A percentile compares a stretch with the other conserved stretches of the same genome.
Evolutionary conservation across 2,888 invertebrate species (phyloP).

Genomic region (Mallateleia sp.): DNA sequence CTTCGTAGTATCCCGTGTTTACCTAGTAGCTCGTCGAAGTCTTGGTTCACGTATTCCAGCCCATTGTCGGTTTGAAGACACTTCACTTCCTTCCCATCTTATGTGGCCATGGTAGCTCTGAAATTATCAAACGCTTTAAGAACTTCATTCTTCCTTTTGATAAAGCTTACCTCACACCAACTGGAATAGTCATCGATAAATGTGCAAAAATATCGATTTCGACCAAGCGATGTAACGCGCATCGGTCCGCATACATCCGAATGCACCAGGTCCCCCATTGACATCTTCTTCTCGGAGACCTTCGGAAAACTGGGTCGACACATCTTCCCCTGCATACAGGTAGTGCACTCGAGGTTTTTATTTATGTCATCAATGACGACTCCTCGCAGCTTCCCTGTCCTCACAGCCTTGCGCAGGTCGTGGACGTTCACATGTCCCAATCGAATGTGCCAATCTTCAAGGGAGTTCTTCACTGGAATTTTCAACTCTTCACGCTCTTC

Average conservation of each 20-base stretch:
- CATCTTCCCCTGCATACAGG: constrained; percentile 20
- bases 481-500: neutral
- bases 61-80: constrained; percentile 18
- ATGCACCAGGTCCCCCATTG: constrained; percentile 70
- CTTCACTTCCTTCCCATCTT: constrained; percentile 46
- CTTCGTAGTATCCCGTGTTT: constrained; percentile 12
- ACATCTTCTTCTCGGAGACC: constrained; percentile 1
- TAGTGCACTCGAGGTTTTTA: neutral
- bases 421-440: neutral
- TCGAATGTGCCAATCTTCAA: neutral
- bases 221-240: constrained; percentile 28
- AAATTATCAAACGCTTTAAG: constrained; percentile 66
- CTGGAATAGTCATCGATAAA: constrained; percentile 74
- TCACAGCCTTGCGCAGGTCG: neutral
- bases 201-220: constrained; percentile 44
- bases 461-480: neutral
- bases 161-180: constrained; percentile 76
- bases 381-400: neutral
- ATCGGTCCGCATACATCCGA: constrained; percentile 22
- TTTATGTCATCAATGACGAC: constrained; percentile 20
- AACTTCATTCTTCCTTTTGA: constrained; percentile 66
- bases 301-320: constrained; percentile 3
- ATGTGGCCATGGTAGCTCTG: constrained; percentile 67
- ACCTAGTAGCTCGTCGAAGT: constrained; percentile 8
- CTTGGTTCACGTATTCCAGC: constrained; percentile 17